Conservation (phyloP, 2,113 vertebrate genomes). For the Cygnus buccinator region DNA sequence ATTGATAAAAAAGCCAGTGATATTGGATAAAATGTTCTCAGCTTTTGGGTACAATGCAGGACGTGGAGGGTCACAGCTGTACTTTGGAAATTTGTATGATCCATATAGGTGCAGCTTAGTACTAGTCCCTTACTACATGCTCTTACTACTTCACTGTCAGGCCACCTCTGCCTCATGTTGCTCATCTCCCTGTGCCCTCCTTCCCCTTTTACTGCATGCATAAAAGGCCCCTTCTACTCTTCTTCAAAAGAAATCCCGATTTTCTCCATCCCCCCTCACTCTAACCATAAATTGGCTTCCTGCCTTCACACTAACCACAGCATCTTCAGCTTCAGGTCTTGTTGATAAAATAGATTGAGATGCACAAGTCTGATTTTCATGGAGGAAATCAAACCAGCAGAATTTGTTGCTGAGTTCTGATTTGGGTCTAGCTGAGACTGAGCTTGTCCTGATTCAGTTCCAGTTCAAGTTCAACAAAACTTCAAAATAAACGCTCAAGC, state of each 20-base stretch:
- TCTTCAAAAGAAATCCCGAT: not conserved
- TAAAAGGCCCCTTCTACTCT: not conserved
- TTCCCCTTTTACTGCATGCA: not conserved
- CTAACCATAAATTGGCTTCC: not conserved
- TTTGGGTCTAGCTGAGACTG: not conserved
- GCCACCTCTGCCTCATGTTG: not conserved
- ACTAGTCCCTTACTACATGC: not conserved
- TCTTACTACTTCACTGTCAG: not conserved
- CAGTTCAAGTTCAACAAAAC: not conserved
- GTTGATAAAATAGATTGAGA: not conserved
- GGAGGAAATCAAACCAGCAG: not conserved
- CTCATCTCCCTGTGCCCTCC: not conserved
- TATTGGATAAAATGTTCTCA: not conserved
- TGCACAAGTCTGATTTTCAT: not conserved
- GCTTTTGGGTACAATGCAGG: not conserved
- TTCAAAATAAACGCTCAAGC: not conserved
- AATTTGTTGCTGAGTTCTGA: not conserved
- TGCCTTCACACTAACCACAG: not conserved
- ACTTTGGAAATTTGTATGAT: not conserved
- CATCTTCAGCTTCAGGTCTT: not conserved
- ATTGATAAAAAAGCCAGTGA: not conserved
- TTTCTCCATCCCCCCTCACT: not conserved
- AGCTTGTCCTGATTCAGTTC: not conserved
- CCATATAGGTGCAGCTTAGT: not conserved
- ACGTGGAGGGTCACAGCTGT: not conserved